phyloP scores from a whole-genome alignment of 2,797 vertebrate genomes.

The Sandelia bainsii region DNA sequence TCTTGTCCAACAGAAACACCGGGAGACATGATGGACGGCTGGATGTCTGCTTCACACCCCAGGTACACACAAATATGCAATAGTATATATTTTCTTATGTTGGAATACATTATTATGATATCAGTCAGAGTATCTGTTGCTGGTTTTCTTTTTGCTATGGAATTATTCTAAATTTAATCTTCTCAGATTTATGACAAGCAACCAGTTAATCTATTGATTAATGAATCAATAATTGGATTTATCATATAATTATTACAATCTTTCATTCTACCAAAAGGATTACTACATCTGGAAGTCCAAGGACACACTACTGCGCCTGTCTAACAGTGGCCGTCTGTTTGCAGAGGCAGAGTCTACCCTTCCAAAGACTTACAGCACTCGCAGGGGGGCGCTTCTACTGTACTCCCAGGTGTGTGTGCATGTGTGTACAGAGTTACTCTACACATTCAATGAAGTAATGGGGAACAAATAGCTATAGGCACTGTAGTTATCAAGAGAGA shows the following conservation, averaged over 20 bases:
- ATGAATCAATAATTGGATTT: too few relatives aligned
- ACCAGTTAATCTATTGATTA: background rate
- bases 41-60: constrained; percentile 85
- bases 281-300: constrained; percentile 88
- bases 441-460: too few relatives aligned
- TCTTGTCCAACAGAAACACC: constrained; percentile 63
- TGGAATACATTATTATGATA: background rate
- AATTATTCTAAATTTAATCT: too few relatives aligned
- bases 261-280: constrained; percentile 73
- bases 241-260: background rate
- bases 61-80: constrained; percentile 63
- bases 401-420: constrained; percentile 75
- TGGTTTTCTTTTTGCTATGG: too few relatives aligned
- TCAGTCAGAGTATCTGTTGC: background rate
- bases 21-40: constrained; percentile 79
- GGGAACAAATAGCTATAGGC: too few relatives aligned
- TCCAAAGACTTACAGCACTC: constrained; percentile 88
- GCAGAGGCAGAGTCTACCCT: constrained; percentile 60
- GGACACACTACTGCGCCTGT: constrained; percentile 68
- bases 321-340: constrained; percentile 60
- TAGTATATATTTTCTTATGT: background rate
- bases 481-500: too few relatives aligned
- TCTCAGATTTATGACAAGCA: too few relatives aligned
- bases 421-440: background rate
- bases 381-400: constrained; percentile 81